Evolutionary conservation across 1,140 invertebrate species (phyloP), one percentile per base, ranked within the genome.

Genomic region (Scaptomyza montana): DNA sequence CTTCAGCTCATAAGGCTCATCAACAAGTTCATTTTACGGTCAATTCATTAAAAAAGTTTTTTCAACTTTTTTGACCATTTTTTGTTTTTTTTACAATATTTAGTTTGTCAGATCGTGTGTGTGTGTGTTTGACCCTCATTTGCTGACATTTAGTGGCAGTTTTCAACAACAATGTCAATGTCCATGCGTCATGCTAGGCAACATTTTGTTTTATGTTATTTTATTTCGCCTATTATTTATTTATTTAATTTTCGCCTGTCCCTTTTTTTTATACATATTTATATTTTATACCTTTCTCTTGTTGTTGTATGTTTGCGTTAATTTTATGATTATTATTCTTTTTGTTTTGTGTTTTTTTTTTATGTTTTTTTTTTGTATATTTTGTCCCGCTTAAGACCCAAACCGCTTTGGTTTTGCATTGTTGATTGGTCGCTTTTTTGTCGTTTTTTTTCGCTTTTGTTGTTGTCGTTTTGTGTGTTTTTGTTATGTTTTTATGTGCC

Each of bases 1-100:
- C 60, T 65, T 55, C 84, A 80, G 84, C 84, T 89, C 84, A 66
- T 87, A 89, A 87, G 79, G 73, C 84, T 89, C 86, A 90, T 90
- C 86, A 90, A 90, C 86, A 90, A 90, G 86, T 90, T 90, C 81
- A 90, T 90, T 90, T 90, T 90, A 90, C 86, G 86, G 86, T 90
- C 86, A 90, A 90, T 90, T 90, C 86, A 90, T 86, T 90, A 90
- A 82, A 90, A 89, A 89, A 81, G 53, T 76, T 81, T 73, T 67
- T 69, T 68, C 16, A 16, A 16, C 16, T 81, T 81, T 68, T 60
- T 66, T 57, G 30, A 46, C 16, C 66, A 70, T 74, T 33, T 33
- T 33, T 78, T 74, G n/a, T n/a, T n/a, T n/a, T 71, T 78, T 66
- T 74, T 66, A 70, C 75, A 74, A 74, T 77, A 74, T 77, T 70